A percentile compares a stretch with the other conserved stretches of the same genome.
These are phyloP conservation scores for Brachyhypopomus occidentalis DNA, from an alignment of 2,113 vertebrate species.

Conservation along the genomic window DNA sequence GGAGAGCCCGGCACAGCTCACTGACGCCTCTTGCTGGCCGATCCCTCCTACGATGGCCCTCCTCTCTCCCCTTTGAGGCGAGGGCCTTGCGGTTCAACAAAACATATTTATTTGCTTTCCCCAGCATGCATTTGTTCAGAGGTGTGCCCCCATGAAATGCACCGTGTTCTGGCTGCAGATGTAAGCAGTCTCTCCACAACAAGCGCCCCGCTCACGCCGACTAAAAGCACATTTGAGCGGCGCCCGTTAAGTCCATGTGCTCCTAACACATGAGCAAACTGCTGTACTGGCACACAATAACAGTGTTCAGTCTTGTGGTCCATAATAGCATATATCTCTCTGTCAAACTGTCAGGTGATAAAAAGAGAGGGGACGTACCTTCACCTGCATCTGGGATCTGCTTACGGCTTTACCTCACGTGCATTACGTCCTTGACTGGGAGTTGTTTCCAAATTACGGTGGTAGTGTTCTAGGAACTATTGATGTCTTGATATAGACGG, in stretches of 20 bases:
- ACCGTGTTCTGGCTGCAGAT: no score
- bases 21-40: neutral
- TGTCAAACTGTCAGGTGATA: neutral
- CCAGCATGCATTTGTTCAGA: neutral
- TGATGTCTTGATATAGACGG: slow-evolving; percentile 37
- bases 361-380: slow-evolving; percentile 4
- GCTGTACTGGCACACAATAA: neutral
- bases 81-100: slow-evolving; percentile 18
- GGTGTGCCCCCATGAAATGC: slow-evolving; percentile 16
- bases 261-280: neutral
- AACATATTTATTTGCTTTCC: slow-evolving; percentile 19
- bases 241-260: neutral
- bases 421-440: slow-evolving; percentile 19
- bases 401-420: slow-evolving; percentile 26
- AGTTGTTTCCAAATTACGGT: slow-evolving; percentile 32
- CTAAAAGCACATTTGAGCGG: neutral
- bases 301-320: neutral
- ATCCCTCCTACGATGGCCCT: no score
- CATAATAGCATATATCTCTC: neutral
- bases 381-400: slow-evolving; percentile 36
- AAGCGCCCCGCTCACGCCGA: neutral
- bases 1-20: slow-evolving; percentile 23
- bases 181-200: neutral
- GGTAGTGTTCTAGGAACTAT: slow-evolving; percentile 32
- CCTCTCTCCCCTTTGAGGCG: neutral